A percentile compares a stretch with the other conserved stretches of the same genome.
Evolutionary conservation across 2,888 invertebrate genomes (phyloP).

Genomic region (Lottia gigantea): DNA sequence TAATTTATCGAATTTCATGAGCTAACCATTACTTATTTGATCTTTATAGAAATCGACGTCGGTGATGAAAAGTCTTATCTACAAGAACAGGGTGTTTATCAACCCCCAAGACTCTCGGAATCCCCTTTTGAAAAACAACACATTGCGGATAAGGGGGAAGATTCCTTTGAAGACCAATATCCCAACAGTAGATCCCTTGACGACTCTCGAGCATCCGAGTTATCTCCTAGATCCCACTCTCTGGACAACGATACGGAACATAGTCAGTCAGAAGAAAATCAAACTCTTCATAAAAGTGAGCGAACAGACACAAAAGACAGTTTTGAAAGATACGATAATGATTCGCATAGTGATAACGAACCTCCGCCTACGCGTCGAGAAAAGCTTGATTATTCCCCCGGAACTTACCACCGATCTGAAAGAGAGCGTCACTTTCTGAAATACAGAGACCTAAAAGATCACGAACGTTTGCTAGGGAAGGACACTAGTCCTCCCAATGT

Average conservation of each 20-base stretch:
- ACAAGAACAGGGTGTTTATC: neutral
- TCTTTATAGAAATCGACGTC: neutral
- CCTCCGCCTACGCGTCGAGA: neutral
- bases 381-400: neutral
- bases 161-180: neutral
- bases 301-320: neutral
- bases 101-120: neutral
- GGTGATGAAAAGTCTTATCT: neutral
- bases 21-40: neutral
- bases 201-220: too few species aligned
- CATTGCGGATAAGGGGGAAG: neutral
- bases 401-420: slow-evolving; percentile 15
- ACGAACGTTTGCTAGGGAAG: slow-evolving; percentile 35
- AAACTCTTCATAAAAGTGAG: neutral
- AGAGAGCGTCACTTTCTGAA: slow-evolving; percentile 13
- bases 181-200: neutral
- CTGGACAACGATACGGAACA: neutral
- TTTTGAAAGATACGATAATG: slow-evolving; percentile 3
- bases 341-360: neutral
- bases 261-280: neutral
- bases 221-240: neutral
- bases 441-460: slow-evolving; percentile 14
- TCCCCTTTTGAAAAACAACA: neutral
- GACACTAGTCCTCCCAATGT: slow-evolving; percentile 79
- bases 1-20: too few species aligned